Conservation (phyloP, 2,888 invertebrate genomes). For the Erebia aethiops region DNA sequence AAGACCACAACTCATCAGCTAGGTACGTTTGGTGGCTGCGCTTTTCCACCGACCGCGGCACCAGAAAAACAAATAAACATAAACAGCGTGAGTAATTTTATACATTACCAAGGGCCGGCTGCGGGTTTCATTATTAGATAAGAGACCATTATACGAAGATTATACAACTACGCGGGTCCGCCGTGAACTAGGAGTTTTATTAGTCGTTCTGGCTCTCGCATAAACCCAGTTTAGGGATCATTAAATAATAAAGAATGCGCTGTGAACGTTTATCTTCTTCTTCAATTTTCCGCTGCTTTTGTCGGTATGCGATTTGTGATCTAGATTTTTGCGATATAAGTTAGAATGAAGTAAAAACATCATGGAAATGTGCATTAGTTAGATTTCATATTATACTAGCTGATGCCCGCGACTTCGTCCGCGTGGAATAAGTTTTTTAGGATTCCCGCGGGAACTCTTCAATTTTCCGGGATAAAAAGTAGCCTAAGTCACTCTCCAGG, state of each 20-base stretch:
- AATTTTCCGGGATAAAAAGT: no score
- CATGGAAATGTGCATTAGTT: no score
- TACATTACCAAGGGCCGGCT: conserved; percentile 23
- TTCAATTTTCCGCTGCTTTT: conserved; percentile 3
- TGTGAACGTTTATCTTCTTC: conserved; percentile 13
- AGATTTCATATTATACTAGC: no score
- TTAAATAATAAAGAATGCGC: conserved; percentile 22
- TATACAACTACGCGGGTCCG: background rate
- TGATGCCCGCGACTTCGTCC: no score
- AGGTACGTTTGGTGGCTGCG: background rate
- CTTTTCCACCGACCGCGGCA: background rate
- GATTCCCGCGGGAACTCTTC: no score
- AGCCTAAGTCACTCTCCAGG: no score
- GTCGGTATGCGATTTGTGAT: background rate
- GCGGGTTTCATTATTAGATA: conserved; percentile 12
- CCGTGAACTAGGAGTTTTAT: conserved; percentile 21
- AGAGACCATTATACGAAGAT: conserved; percentile 14
- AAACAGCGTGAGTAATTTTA: conserved; percentile 26
- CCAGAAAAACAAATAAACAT: background rate
- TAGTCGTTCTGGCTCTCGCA: conserved; percentile 5
- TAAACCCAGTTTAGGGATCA: conserved; percentile 17
- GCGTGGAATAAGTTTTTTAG: no score
- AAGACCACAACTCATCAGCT: no score
- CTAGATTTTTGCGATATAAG: background rate
- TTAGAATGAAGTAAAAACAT: background rate